A percentile compares a stretch with the other conserved stretches of the same genome.
These are phyloP conservation scores for Silvanus unidentatus DNA, from an alignment of 2,888 invertebrate species.

Conservation along the genomic window DNA sequence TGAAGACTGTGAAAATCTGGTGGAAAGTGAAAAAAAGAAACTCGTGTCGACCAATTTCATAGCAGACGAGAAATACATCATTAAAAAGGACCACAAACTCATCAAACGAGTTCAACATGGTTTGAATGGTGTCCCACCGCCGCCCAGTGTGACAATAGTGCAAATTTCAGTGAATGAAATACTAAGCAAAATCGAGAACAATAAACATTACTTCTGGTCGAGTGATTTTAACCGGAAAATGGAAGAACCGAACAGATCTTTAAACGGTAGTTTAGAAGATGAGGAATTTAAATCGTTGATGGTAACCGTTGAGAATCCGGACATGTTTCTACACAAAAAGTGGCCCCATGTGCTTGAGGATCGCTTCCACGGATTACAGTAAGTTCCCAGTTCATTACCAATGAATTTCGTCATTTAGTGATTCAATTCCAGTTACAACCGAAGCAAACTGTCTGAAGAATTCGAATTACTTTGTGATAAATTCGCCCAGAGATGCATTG, in stretches of 20 bases:
- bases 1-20: constrained; percentile 49
- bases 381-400: constrained; percentile 37
- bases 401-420: not conserved
- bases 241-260: constrained; percentile 4
- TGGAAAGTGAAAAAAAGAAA: constrained; percentile 5
- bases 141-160: constrained; percentile 66
- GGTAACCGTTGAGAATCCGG: constrained; percentile 35
- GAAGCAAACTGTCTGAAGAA: constrained; percentile 63
- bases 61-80: constrained; percentile 28
- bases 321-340: constrained; percentile 41
- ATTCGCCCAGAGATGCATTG: constrained; percentile 65
- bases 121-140: constrained; percentile 66
- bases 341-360: constrained; percentile 62
- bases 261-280: constrained; percentile 6
- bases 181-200: constrained; percentile 46
- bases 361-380: constrained; percentile 68
- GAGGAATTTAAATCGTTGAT: constrained; percentile 29
- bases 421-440: constrained; percentile 58
- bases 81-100: constrained; percentile 41
- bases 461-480: constrained; percentile 61
- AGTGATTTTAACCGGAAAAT: constrained; percentile 4
- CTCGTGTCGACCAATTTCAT: constrained; percentile 7
- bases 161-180: constrained; percentile 62
- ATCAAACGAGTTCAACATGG: constrained; percentile 51
- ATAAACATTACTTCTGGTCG: constrained; percentile 34